These are phyloP conservation scores for Sylvilagus floridanus DNA, from an alignment of 2,797 vertebrate genomes.

Conservation along the genomic window DNA sequence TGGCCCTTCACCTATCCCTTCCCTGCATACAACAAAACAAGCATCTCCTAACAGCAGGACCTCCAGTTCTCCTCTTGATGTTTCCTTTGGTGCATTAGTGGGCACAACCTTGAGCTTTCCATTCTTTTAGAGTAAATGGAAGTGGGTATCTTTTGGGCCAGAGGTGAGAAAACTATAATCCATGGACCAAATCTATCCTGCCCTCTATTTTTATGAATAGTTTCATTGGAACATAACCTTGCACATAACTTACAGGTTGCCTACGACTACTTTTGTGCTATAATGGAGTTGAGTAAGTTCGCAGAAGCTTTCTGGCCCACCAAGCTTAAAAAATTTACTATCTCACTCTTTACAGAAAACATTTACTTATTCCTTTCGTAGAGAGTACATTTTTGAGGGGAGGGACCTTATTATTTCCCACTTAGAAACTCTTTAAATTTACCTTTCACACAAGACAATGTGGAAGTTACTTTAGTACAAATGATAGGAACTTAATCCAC, in stretches of 20 bases:
- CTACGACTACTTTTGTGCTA: neutral
- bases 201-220: neutral
- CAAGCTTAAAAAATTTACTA: neutral
- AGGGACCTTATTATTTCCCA: neutral
- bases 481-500: neutral
- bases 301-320: neutral
- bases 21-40: neutral
- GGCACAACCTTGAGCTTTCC: neutral
- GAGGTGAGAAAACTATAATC: neutral
- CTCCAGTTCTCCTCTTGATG: neutral
- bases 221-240: neutral
- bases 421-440: constrained; percentile 36
- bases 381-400: neutral
- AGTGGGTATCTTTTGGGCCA: neutral
- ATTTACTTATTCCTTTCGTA: neutral
- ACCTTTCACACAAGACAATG: constrained; percentile 8
- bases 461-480: neutral
- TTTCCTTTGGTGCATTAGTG: neutral
- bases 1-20: neutral
- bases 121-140: neutral
- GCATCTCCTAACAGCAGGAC: neutral
- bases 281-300: neutral
- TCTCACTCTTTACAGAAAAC: constrained; percentile 1
- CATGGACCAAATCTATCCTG: neutral
- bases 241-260: neutral